phyloP scores from a whole-genome alignment of 2,113 vertebrate species.

The Peucedramus taeniatus region DNA sequence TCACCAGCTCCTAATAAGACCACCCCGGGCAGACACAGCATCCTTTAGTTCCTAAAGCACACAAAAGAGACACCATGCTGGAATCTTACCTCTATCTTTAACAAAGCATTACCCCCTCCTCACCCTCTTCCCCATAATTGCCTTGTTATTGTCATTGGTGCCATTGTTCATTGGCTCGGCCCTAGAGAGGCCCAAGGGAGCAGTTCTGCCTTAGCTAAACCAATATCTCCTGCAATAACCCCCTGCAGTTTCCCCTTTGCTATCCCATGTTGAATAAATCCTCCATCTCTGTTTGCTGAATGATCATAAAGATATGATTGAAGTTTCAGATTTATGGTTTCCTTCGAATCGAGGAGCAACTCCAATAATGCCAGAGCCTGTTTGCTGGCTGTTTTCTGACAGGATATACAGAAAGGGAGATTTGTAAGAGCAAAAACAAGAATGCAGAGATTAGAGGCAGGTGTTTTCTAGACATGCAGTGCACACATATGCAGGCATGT shows the following conservation, averaged over 20 bases:
- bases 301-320: conserved; percentile 83
- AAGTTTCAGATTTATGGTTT: conserved; percentile 84
- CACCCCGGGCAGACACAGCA: conserved; percentile 11
- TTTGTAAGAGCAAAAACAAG: background rate
- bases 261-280: conserved; percentile 89
- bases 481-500: background rate
- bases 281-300: conserved; percentile 83
- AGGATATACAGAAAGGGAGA: background rate
- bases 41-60: conserved; percentile 20
- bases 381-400: conserved; percentile 34
- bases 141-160: conserved; percentile 72
- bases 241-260: conserved; percentile 80
- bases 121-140: conserved; percentile 72
- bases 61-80: conserved; percentile 44
- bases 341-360: conserved; percentile 58
- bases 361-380: conserved; percentile 54
- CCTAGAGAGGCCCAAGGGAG: conserved; percentile 63
- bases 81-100: conserved; percentile 72
- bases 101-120: conserved; percentile 80
- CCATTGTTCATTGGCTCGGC: conserved; percentile 68
- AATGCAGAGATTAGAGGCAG: background rate
- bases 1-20: conserved; percentile 19
- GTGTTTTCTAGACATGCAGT: background rate
- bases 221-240: conserved; percentile 67
- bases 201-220: conserved; percentile 73